Evolutionary conservation across 2,888 invertebrate genomes (phyloP).

Genomic region (Agrotis segetum): DNA sequence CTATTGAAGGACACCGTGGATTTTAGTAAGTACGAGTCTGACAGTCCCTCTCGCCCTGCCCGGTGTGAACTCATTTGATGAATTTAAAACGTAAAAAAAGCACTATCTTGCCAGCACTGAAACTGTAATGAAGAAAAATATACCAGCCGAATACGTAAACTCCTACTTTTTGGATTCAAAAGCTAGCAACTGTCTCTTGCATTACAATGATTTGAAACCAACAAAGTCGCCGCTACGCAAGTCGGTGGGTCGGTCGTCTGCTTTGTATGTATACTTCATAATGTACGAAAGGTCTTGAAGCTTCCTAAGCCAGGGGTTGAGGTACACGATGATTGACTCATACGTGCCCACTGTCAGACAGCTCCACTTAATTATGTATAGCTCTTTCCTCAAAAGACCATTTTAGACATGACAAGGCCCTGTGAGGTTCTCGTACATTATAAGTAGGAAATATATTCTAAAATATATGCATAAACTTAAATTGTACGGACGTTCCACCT

Average conservation of each 20-base stretch:
- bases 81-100: too few species aligned
- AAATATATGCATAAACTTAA: background rate
- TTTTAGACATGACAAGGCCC: conserved; percentile 11
- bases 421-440: background rate
- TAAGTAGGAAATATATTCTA: too few species aligned
- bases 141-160: too few species aligned
- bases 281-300: background rate
- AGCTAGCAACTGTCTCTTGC: background rate
- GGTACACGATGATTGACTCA: conserved; percentile 42
- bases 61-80: too few species aligned
- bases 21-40: too few species aligned
- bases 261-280: conserved; percentile 8
- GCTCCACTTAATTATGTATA: conserved; percentile 30
- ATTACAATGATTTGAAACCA: background rate
- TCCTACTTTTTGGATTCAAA: too few species aligned
- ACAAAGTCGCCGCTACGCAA: background rate
- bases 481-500: too few species aligned
- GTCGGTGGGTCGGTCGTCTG: background rate
- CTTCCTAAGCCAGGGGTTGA: conserved; percentile 5
- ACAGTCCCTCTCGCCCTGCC: too few species aligned
- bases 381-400: conserved; percentile 8
- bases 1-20: too few species aligned
- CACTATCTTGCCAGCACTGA: too few species aligned
- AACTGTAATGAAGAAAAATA: too few species aligned
- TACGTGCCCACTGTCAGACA: conserved; percentile 3